These are phyloP conservation scores for Bubo bubo DNA, from an alignment of 2,113 vertebrate genomes.

Conservation along the genomic window DNA sequence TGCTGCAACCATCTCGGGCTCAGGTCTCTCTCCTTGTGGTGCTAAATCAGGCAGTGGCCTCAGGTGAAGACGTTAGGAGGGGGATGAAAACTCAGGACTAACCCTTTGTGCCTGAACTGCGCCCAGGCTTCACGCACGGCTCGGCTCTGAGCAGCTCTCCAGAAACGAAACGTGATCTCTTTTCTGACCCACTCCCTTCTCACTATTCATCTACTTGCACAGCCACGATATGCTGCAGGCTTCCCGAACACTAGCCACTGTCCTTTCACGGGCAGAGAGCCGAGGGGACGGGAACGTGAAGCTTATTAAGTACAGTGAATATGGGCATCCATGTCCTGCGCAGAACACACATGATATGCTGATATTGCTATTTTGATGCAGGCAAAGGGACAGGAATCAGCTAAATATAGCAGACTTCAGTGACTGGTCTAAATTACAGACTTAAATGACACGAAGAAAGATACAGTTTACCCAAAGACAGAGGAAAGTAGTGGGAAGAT, in stretches of 20 bases:
- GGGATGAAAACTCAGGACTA: neutral
- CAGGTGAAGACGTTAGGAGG: accelerated
- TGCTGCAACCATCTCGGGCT: accelerated
- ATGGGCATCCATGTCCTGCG: accelerated
- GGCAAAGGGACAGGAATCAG: neutral
- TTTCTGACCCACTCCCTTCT: neutral
- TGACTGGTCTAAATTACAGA: neutral
- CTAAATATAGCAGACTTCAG: neutral
- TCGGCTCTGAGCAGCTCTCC: neutral
- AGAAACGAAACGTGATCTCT: neutral
- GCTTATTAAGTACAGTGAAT: neutral
- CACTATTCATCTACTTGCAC: neutral
- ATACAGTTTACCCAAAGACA: neutral
- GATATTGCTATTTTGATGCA: neutral
- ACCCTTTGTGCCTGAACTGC: neutral
- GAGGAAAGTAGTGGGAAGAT: neutral
- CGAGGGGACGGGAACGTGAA: accelerated
- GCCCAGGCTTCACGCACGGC: accelerated
- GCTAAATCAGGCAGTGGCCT: neutral
- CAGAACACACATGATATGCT: accelerated
- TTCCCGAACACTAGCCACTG: neutral
- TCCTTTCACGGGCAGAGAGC: neutral
- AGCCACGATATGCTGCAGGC: accelerated
- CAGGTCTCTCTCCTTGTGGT: neutral
- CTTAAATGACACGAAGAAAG: neutral